Percentiles rank a stretch among this genome's conserved stretches.
These are phyloP conservation scores for Meandrusa payeni DNA, from an alignment of 2,888 invertebrate genomes.

Conservation along the genomic window DNA sequence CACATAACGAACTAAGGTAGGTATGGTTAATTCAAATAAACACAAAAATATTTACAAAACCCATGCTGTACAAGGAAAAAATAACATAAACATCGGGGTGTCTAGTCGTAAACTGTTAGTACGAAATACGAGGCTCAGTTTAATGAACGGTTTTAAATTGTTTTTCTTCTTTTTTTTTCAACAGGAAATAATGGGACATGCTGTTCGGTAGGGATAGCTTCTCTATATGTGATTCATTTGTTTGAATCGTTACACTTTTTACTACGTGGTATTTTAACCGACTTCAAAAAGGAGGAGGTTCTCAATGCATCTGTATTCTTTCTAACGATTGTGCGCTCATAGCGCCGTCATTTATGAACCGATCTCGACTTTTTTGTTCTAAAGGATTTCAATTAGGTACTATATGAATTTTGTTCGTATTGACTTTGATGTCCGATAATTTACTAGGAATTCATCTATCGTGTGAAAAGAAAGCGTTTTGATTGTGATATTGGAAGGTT, in stretches of 20 bases:
- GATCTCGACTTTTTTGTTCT: too few species aligned
- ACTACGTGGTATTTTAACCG: too few species aligned
- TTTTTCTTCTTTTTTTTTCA: slow-evolving; percentile 49
- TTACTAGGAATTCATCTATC: too few species aligned
- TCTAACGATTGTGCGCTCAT: too few species aligned
- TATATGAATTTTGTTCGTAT: too few species aligned
- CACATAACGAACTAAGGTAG: slow-evolving; percentile 64
- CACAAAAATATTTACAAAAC: slow-evolving; percentile 78
- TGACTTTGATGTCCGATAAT: too few species aligned
- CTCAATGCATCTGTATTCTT: too few species aligned
- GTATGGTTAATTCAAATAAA: slow-evolving; percentile 76
- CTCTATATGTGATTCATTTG: slow-evolving; percentile 32
- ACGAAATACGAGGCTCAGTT: slow-evolving; percentile 65
- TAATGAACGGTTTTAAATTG: slow-evolving; percentile 61
- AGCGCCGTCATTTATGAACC: too few species aligned
- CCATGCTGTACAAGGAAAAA: slow-evolving; percentile 75
- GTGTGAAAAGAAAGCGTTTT: too few species aligned
- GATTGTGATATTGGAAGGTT: too few species aligned
- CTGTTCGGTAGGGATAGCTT: slow-evolving; percentile 43
- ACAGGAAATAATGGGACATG: slow-evolving; percentile 71
- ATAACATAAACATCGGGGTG: slow-evolving; percentile 76
- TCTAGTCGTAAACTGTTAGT: slow-evolving; percentile 74
- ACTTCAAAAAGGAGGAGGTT: too few species aligned
- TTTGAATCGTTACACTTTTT: neutral
- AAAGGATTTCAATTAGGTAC: too few species aligned